phyloP scores from a whole-genome alignment of 2,888 invertebrate genomes.

The Himalopsyche anomala region DNA sequence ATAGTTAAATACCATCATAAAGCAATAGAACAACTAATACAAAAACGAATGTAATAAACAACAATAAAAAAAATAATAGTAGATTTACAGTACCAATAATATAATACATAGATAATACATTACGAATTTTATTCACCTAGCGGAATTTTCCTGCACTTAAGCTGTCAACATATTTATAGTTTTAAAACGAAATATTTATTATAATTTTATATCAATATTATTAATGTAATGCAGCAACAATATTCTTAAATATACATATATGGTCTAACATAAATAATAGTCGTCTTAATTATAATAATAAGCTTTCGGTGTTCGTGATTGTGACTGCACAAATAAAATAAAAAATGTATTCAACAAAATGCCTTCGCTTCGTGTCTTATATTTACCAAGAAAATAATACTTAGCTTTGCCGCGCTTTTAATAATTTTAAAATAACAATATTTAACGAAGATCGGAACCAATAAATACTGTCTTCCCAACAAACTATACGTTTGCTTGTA shows the following conservation, averaged over 20 bases:
- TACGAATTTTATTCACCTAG: neutral
- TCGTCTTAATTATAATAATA: conserved; percentile 1
- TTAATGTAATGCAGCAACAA: neutral
- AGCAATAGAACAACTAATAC: neutral
- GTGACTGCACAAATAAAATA: conserved; percentile 55
- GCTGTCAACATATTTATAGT: neutral
- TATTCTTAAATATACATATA: neutral
- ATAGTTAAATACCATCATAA: neutral
- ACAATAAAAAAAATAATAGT: neutral
- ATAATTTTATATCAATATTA: neutral
- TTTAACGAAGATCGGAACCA: conserved; percentile 31
- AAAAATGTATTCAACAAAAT: conserved; percentile 54
- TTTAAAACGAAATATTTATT: neutral
- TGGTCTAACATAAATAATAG: neutral
- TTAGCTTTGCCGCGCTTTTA: conserved; percentile 42
- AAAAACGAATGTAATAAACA: neutral
- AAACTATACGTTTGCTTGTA: neutral
- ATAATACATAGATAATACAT: neutral
- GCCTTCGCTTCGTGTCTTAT: conserved; percentile 66
- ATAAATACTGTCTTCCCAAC: conserved; percentile 16
- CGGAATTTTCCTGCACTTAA: neutral
- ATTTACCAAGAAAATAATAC: conserved; percentile 44
- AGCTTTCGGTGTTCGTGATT: conserved; percentile 58
- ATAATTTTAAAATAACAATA: neutral
- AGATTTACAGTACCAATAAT: neutral